These are phyloP conservation scores for Cygnus olor DNA, from an alignment of 2,797 vertebrate species.

Conservation along the genomic window DNA sequence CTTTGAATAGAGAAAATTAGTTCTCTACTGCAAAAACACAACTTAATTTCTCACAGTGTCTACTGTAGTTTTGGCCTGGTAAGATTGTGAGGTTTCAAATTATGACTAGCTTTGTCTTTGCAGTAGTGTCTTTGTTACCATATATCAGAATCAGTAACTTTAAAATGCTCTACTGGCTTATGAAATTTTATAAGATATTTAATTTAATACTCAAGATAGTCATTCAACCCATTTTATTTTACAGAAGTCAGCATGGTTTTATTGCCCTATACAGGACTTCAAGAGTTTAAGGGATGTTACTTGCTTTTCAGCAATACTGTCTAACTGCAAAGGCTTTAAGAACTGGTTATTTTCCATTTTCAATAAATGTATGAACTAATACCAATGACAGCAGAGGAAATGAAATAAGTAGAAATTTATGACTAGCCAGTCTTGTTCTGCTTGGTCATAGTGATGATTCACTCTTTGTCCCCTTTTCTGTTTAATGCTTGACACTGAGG, in stretches of 20 bases:
- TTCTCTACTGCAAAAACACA: too few relatives aligned
- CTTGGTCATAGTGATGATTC: not conserved
- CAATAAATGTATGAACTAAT: not conserved
- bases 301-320: not conserved
- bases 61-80: constrained; percentile 13
- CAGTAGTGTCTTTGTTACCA: not conserved
- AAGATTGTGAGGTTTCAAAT: not conserved
- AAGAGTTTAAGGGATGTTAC: not conserved
- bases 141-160: not conserved
- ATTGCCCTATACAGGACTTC: not conserved
- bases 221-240: not conserved
- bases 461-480: not conserved
- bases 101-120: not conserved
- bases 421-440: not conserved
- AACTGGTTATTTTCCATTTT: not conserved
- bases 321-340: not conserved
- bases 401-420: not conserved
- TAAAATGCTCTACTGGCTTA: not conserved
- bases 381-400: not conserved
- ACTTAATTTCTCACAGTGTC: not conserved
- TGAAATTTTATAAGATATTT: not conserved
- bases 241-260: not conserved
- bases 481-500: not conserved
- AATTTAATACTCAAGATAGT: not conserved
- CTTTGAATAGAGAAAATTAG: too few relatives aligned